Evolutionary conservation across 2,113 vertebrate species (phyloP).

Genomic region (Leptodactylus fuscus): DNA sequence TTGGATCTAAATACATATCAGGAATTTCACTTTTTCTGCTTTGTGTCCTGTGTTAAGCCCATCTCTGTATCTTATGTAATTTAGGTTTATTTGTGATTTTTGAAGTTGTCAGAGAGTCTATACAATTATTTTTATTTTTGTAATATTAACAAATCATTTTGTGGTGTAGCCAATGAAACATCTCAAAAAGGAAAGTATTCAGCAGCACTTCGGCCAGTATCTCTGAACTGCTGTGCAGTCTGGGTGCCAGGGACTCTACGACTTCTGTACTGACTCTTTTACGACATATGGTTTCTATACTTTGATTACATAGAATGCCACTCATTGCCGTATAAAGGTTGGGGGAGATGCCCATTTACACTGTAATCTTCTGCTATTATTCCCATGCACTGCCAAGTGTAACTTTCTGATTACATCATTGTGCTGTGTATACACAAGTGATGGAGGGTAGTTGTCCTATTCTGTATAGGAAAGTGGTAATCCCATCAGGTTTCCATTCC

Average conservation of each 20-base stretch:
- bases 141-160: constrained; percentile 30
- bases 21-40: constrained; percentile 14
- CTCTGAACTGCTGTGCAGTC: not conserved
- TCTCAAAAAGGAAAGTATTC: constrained; percentile 18
- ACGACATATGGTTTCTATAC: not conserved
- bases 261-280: not conserved
- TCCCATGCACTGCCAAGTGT: not conserved
- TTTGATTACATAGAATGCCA: not conserved
- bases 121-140: not conserved
- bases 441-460: not conserved
- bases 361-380: not conserved
- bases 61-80: not conserved
- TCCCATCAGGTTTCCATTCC: too few species aligned
- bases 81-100: constrained; percentile 34
- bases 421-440: not conserved
- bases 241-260: not conserved
- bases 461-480: not conserved
- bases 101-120: constrained; percentile 20
- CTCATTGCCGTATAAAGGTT: not conserved
- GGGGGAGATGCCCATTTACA: not conserved
- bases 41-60: not conserved
- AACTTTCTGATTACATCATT: not conserved
- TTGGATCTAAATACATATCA: constrained; percentile 34
- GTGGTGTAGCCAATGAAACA: constrained; percentile 23
- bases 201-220: not conserved